Evolutionary conservation across 2,797 vertebrate species (phyloP), one percentile per base, ranked within the genome.

Genomic region (Coendou prehensilis): DNA sequence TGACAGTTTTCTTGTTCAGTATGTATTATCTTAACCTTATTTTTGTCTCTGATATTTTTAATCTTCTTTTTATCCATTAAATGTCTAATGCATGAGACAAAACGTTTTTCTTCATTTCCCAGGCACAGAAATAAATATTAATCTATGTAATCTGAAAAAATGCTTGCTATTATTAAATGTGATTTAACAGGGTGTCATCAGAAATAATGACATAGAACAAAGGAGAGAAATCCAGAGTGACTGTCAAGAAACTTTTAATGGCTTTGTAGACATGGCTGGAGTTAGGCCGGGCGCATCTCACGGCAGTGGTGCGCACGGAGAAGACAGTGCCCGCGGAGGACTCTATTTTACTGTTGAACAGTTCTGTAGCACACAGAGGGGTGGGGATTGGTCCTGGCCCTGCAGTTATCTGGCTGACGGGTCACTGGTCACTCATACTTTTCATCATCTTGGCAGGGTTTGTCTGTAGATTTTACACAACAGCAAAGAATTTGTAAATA

Each of bases 341-440:
- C 69, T 96, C 91, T 94, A 67, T 93, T 97, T 97, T 95, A 76
- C 93, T 93, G 89, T 73, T 96, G 89, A 92, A 83, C 69, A 52
- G 64, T 93, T 95, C 87, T 83, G 30, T 23, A 89, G 76, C 75
- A 82, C 79, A 84, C 90, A 89, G 67, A 85, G n/a, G 64, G 20
- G 30, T 95, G 41, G 50, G 88, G 92, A 89, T 93, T 54, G 37
- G 23, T 92, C 64, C 63, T 76, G 75, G 88, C 75, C 87, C 76
- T 73, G 90, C 20, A 13, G 41, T 89, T 87, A 61, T 85, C 92
- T 84, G 63, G 45, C 64, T 96, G 81, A 93, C 90, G 89, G 3
- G 18, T 59, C 87, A 90, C 75, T 84, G 93, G 88, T 87, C 89
- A 67, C 41, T 87, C 63, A 84, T 56, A 26, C 50, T 81, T 90